Base-by-base conservation (phyloP, 2,797 vertebrate genomes). In the Heliangelus exortis region DNA sequence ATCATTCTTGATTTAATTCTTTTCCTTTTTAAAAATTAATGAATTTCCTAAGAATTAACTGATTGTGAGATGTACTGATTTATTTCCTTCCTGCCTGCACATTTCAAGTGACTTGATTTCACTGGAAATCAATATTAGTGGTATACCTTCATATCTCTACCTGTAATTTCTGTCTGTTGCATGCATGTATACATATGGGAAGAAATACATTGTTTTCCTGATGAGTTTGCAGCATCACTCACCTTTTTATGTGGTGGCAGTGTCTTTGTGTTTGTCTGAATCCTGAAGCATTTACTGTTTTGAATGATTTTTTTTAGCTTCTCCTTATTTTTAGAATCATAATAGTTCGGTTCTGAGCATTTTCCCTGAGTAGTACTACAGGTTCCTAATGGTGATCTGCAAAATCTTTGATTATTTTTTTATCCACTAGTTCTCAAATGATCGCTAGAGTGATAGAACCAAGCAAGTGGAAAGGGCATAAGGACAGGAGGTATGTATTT, bases 21-120 rank as follows among this genome's bases (percentile, higher is more conserved):
- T 97, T 96, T 93, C 78, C 93, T 96, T 96, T 63, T 97, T 48
- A 97, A 97, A 97, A 94, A 96, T 93, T 97, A 96, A 97, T 97
- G 92, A 94, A 86, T 97, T 97, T 97, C 74, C 67, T 82, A 89
- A 94, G 84, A 82, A 84, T 96, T 97, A 96, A 87, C 66, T 82
- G 80, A 90, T 96, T 87, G 76, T 96, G 90, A 89, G 95, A 96
- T 66, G 68, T 74, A 79, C 67, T 68, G 79, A 95, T 96, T 96
- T 95, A 88, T 96, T 96, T 97, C 86, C 95, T 97, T 97, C 96
- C 96, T 87, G 23, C 87, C 54, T 58, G 54, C 78, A 87, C 66
- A 91, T 97, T 97, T 96, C 76, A 89, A 97, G 74, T 85, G 73
- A 92, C 91, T 93, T 80, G 67, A 94, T 96, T 71, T 36, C 74